A percentile compares a stretch with the other conserved stretches of the same genome.
phyloP scores from a whole-genome alignment of 2,113 vertebrate genomes.

The Rhynchomys soricoides region DNA sequence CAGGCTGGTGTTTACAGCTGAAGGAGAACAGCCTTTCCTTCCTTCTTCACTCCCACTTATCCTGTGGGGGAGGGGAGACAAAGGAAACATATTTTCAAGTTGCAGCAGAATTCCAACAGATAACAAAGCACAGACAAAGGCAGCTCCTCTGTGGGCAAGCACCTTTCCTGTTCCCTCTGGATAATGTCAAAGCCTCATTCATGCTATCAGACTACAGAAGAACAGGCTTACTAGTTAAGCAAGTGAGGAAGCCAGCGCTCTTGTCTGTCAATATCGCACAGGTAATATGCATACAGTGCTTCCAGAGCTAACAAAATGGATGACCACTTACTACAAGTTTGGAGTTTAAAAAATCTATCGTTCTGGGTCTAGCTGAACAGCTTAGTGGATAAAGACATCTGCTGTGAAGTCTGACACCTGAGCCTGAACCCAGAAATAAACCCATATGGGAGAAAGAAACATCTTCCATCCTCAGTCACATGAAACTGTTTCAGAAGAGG shows the following conservation, averaged over 20 bases:
- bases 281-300: neutral
- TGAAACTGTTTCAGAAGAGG: neutral
- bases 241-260: neutral
- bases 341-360: neutral
- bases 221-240: neutral
- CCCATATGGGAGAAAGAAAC: neutral
- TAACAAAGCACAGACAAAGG: neutral
- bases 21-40: neutral
- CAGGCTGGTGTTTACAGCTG: neutral
- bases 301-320: neutral
- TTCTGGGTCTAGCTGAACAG: neutral
- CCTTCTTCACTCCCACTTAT: neutral
- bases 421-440: neutral
- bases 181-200: neutral
- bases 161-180: neutral
- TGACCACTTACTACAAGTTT: neutral
- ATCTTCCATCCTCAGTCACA: neutral
- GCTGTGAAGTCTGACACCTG: neutral
- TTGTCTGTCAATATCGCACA: neutral
- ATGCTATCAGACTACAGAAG: neutral
- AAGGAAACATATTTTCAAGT: neutral
- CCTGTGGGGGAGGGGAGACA: neutral
- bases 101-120: neutral
- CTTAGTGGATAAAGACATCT: neutral
- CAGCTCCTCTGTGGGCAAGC: neutral